A percentile compares a stretch with the other conserved stretches of the same genome.
phyloP scores from a whole-genome alignment of 2,888 invertebrate genomes.

The Morpho helenor region DNA sequence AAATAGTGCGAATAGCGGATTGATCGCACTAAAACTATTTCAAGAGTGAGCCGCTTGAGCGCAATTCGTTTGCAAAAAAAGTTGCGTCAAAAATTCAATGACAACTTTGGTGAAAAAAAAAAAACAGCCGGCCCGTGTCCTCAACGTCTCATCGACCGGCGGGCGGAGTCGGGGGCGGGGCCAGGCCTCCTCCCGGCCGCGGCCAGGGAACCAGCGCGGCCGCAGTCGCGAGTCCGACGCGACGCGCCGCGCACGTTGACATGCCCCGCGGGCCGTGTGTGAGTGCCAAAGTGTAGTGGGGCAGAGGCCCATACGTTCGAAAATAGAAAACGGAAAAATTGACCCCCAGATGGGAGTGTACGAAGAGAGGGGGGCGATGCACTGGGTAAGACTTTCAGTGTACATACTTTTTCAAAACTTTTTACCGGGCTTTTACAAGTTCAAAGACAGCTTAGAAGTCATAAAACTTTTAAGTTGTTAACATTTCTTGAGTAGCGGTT shows the following conservation, averaged over 20 bases:
- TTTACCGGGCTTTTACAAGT: constrained; percentile 8
- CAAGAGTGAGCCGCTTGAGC: constrained; percentile 28
- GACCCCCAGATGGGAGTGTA: constrained; percentile 94
- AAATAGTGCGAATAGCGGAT: constrained; percentile 15
- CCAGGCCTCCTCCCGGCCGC: constrained; percentile 41
- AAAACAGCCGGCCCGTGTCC: constrained; percentile 37
- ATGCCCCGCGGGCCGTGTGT: constrained; percentile 62
- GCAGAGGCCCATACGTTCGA: constrained; percentile 72
- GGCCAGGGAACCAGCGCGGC: constrained; percentile 27
- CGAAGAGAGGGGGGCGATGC: constrained; percentile 94
- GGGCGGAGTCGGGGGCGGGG: constrained; percentile 41
- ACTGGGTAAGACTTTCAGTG: constrained; percentile 84
- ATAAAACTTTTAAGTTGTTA: no score
- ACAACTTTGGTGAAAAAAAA: constrained; percentile 40
- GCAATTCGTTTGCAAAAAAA: constrained; percentile 32
- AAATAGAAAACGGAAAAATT: constrained; percentile 74
- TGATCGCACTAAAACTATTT: constrained; percentile 26
- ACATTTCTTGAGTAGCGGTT: no score
- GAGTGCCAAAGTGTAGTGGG: constrained; percentile 71
- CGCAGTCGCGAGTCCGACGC: constrained; percentile 69
- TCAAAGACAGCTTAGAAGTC: no score
- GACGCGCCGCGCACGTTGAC: constrained; percentile 54
- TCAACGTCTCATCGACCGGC: constrained; percentile 36
- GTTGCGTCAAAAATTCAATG: constrained; percentile 45
- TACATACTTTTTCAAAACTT: constrained; percentile 7